phyloP scores from a whole-genome alignment of 1,140 invertebrate species.

The Philaenus spumarius region DNA sequence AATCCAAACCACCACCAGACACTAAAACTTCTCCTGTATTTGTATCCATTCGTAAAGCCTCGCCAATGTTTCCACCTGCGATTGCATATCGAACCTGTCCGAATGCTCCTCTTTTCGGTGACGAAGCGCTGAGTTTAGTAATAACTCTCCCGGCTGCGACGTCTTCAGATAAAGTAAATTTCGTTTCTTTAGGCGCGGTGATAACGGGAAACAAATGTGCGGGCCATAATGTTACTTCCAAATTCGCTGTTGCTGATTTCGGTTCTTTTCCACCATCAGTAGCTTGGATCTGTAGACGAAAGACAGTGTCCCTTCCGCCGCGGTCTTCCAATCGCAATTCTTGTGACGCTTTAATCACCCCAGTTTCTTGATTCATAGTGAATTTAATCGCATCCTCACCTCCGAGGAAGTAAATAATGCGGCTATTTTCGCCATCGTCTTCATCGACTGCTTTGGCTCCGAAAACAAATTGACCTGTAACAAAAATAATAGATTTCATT shows the following conservation, averaged over 20 bases:
- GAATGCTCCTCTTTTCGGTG: slow-evolving; percentile 61
- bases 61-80: slow-evolving; percentile 84
- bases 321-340: slow-evolving; percentile 34
- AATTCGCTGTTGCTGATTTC: slow-evolving; percentile 56
- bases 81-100: slow-evolving; percentile 72
- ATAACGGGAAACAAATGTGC: slow-evolving; percentile 68
- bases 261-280: slow-evolving; percentile 57
- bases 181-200: slow-evolving; percentile 53
- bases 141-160: slow-evolving; percentile 63
- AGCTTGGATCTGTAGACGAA: slow-evolving; percentile 65
- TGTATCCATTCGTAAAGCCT: slow-evolving; percentile 73
- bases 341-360: slow-evolving; percentile 68
- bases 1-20: slow-evolving; percentile 74
- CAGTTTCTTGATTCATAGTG: slow-evolving; percentile 65
- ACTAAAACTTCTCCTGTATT: slow-evolving; percentile 72
- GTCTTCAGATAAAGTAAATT: slow-evolving; percentile 74
- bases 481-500: slow-evolving; percentile 15
- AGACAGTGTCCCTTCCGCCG: slow-evolving; percentile 45
- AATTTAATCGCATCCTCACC: slow-evolving; percentile 73
- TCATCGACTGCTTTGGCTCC: slow-evolving; percentile 74
- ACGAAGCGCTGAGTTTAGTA: slow-evolving; percentile 60
- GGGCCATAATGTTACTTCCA: slow-evolving; percentile 63
- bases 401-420: slow-evolving; percentile 66
- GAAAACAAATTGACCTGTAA: slow-evolving; percentile 73
- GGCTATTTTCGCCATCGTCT: slow-evolving; percentile 72